phyloP scores from a whole-genome alignment of 1,140 invertebrate species.

The Zaprionus ornatus region DNA sequence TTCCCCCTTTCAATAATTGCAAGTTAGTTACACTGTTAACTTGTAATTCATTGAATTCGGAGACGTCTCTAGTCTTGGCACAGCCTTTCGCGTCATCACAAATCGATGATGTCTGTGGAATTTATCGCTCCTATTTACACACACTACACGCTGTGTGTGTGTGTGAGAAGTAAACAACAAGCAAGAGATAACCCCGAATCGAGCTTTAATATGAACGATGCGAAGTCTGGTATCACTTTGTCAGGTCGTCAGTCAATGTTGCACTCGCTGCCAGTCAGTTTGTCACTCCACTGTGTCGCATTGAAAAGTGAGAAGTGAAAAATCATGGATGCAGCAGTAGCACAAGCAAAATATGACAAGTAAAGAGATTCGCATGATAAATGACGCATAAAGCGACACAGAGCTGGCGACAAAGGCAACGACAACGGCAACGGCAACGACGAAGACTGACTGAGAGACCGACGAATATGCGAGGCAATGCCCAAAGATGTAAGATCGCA shows the following conservation, averaged over 20 bases:
- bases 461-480: constrained; percentile 56
- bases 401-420: constrained; percentile 51
- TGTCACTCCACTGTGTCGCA: constrained; percentile 47
- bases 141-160: background rate
- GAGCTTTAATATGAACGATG: constrained; percentile 31
- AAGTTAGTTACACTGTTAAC: constrained; percentile 16
- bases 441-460: constrained; percentile 7
- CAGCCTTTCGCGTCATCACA: background rate
- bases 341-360: constrained; percentile 61
- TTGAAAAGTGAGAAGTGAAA: constrained; percentile 63
- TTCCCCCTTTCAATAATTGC: constrained; percentile 10
- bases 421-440: background rate
- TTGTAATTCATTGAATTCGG: constrained; percentile 28
- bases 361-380: constrained; percentile 69
- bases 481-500: constrained; percentile 24
- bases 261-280: constrained; percentile 51
- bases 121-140: background rate
- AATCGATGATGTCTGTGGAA: background rate
- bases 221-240: constrained; percentile 29
- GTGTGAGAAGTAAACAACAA: background rate
- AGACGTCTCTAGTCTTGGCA: constrained; percentile 52
- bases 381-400: constrained; percentile 71
- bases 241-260: constrained; percentile 45
- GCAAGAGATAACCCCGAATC: constrained; percentile 7
- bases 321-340: constrained; percentile 56